Evolutionary conservation across 2,797 vertebrate genomes (phyloP), one percentile per base, ranked within the genome.

Genomic region (Phoxinus dragarum): DNA sequence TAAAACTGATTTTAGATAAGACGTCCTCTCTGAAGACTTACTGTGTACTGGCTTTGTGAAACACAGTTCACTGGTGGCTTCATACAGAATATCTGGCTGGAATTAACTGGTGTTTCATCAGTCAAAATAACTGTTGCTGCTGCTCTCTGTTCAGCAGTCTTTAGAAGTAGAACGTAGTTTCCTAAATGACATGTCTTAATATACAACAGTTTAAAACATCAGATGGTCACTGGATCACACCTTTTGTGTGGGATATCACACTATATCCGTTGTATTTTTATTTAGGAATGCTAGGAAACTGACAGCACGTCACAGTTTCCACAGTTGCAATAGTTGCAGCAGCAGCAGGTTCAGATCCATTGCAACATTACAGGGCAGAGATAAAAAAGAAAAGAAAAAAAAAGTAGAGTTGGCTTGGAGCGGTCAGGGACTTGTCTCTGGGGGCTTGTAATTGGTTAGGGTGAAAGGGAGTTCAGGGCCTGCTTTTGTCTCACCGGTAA

Each of bases 51-150:
- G 91, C 88, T 72, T 90, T 84, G 85, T 81, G 84, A 93, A 91
- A 88, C 90, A 88, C 80, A 81, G 56, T 79, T 85, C 82, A 84
- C 54, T 87, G 87, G 84, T 84, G 69, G 77, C 92, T 94, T 93
- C 94, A 93, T 93, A 91, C 89, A 88, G 89, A 89, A 93, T 94
- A 93, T 94, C 91, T 93, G 92, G 89, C 81, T 88, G 83, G 89
- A 92, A 93, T 93, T 91, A 93, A 92, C 92, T 91, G 89, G 91
- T 88, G 91, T 91, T 92, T 93, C 93, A 92, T 94, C 93, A 92
- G 88, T 91, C 91, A 91, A 93, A 92, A 91, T 89, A 82, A 88
- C 91, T 93, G 92, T 94, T 93, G 94, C 94, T 93, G 93, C 93
- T 88, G 93, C 91, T 93, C 90, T 91, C 90, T 91, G 90, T 92